phyloP scores from a whole-genome alignment of 1,140 invertebrate species.

The Hydropsyche tenuis region DNA sequence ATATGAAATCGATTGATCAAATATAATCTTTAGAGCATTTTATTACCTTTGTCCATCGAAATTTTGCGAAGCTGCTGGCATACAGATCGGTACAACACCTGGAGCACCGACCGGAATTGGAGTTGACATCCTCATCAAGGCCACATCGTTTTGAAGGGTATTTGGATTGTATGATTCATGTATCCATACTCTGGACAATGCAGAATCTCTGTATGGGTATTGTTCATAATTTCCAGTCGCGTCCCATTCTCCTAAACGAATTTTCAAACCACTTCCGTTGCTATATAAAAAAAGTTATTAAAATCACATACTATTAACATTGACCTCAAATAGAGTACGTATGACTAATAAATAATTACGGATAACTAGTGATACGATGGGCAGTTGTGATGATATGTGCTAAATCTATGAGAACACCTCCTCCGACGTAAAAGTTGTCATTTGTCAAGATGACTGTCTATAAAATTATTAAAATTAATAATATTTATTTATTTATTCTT shows the following conservation, averaged over 20 bases:
- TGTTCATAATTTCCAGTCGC: slow-evolving; percentile 65
- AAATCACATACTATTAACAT: background rate
- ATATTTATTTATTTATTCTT: background rate
- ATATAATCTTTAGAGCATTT: too few relatives aligned
- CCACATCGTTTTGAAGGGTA: slow-evolving; percentile 74
- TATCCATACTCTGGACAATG: slow-evolving; percentile 62
- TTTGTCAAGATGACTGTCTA: slow-evolving; percentile 59
- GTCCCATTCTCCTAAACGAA: slow-evolving; percentile 75
- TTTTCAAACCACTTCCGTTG: slow-evolving; percentile 59
- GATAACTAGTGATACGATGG: slow-evolving; percentile 67
- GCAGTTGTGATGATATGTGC: slow-evolving; percentile 73
- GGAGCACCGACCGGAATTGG: slow-evolving; percentile 64
- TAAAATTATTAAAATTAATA: slow-evolving; percentile 34
- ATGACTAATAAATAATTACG: slow-evolving; percentile 58
- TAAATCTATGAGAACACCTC: slow-evolving; percentile 69
- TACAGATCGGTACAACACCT: slow-evolving; percentile 75
- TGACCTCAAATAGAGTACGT: background rate
- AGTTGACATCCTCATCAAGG: slow-evolving; percentile 66
- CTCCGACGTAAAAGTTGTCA: slow-evolving; percentile 70
- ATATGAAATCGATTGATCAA: slow-evolving; percentile 36
- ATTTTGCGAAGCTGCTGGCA: slow-evolving; percentile 62
- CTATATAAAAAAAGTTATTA: slow-evolving; percentile 42
- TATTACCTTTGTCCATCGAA: slow-evolving; percentile 66
- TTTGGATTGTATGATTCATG: slow-evolving; percentile 70
- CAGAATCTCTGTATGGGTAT: slow-evolving; percentile 67